Conservation (phyloP, 2,888 invertebrate genomes). For the Sphaeridia pumilis region DNA sequence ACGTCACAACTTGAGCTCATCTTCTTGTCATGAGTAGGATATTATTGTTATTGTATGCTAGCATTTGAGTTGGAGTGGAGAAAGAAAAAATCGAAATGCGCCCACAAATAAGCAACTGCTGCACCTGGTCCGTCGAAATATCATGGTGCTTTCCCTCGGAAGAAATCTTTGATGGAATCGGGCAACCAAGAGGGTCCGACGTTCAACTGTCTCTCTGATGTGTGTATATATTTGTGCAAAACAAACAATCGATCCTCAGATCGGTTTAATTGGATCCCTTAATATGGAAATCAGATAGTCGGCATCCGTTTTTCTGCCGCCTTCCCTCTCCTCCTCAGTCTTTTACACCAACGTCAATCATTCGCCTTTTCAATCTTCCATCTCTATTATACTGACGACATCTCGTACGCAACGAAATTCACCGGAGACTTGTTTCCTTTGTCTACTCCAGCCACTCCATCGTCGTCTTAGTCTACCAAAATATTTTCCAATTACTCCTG, state of each 20-base stretch:
- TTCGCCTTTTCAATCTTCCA: slow-evolving; percentile 3
- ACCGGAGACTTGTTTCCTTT: not conserved
- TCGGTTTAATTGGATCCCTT: slow-evolving; percentile 26
- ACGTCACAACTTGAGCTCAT: no score
- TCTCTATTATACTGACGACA: not conserved
- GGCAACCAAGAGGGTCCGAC: no score
- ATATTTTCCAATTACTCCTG: slow-evolving; percentile 4
- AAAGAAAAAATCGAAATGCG: no score
- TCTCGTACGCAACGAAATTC: not conserved
- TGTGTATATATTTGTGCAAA: slow-evolving; percentile 8
- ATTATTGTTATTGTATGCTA: no score
- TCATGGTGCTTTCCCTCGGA: no score
- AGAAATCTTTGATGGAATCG: no score
- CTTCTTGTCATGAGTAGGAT: no score
- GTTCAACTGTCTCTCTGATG: not conserved
- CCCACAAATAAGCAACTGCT: no score
- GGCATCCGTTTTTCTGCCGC: not conserved
- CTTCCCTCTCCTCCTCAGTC: not conserved
- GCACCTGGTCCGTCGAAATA: no score
- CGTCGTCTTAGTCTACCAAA: no score
- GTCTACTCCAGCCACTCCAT: not conserved
- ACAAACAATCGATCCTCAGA: slow-evolving; percentile 22
- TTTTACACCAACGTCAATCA: slow-evolving; percentile 4
- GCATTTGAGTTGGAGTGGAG: no score
- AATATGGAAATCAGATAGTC: slow-evolving; percentile 22